Percentiles rank a stretch among this genome's conserved stretches.
Conservation (phyloP, 2,888 invertebrate genomes). For the Phania funesta region DNA sequence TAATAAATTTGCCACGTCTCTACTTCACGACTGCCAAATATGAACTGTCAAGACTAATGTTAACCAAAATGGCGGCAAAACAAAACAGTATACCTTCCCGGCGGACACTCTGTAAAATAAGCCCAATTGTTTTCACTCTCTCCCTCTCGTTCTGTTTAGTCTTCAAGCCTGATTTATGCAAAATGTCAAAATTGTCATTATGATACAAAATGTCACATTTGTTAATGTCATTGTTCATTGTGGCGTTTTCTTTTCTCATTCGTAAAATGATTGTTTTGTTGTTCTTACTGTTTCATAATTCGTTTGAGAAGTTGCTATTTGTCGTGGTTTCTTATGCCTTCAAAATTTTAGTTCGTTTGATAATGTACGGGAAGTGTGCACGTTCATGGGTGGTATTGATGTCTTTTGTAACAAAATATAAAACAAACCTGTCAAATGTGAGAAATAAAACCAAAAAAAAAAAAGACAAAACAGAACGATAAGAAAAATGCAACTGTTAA, state of each 20-base stretch:
- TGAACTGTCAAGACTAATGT: too few relatives aligned
- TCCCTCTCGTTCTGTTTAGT: neutral
- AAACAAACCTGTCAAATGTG: constrained; percentile 41
- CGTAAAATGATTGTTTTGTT: neutral
- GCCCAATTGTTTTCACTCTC: constrained; percentile 26
- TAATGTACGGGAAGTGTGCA: constrained; percentile 5
- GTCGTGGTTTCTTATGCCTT: neutral
- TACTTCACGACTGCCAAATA: too few relatives aligned
- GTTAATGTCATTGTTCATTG: constrained; percentile 53
- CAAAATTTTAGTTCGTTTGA: constrained; percentile 20
- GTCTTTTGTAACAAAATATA: constrained; percentile 13
- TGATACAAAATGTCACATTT: constrained; percentile 67
- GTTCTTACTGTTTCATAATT: constrained; percentile 22
- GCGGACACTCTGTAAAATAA: too few relatives aligned
- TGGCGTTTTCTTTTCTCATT: neutral
- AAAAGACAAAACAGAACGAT: neutral
- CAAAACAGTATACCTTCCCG: too few relatives aligned
- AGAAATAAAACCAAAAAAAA: neutral
- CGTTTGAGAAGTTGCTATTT: constrained; percentile 7
- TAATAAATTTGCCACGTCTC: too few relatives aligned
- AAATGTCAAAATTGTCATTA: constrained; percentile 67
- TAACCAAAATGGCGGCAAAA: too few relatives aligned
- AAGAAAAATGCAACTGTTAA: neutral
- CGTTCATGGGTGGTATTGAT: constrained; percentile 62
- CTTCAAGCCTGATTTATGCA: constrained; percentile 61